Evolutionary conservation across 2,797 vertebrate genomes (phyloP).

Genomic region (Champsocephalus gunnari): DNA sequence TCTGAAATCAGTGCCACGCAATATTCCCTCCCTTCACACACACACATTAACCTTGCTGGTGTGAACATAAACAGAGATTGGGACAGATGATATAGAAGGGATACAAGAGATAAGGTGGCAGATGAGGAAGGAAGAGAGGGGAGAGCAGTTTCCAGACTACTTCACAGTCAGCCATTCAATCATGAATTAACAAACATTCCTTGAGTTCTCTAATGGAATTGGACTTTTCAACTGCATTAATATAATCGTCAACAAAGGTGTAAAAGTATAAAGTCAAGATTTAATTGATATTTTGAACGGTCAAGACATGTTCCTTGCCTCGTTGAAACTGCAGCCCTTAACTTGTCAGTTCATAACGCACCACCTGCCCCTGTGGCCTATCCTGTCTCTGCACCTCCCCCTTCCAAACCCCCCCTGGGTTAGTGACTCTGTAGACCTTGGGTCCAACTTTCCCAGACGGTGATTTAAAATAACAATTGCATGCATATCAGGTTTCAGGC

Average conservation of each 20-base stretch:
- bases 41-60: conserved; percentile 79
- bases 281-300: conserved; percentile 3
- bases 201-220: conserved; percentile 7
- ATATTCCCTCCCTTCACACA: conserved; percentile 63
- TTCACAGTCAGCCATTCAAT: conserved; percentile 28
- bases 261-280: neutral
- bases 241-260: neutral
- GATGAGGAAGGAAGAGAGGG: conserved; percentile 4
- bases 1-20: conserved; percentile 65
- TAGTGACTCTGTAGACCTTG: conserved; percentile 76
- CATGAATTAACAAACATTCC: conserved; percentile 8
- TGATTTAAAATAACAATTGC: conserved; percentile 89
- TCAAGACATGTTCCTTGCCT: conserved; percentile 33
- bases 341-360: conserved; percentile 53
- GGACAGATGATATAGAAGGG: conserved; percentile 44
- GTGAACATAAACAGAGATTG: conserved; percentile 61
- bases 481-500: conserved; percentile 83
- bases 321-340: conserved; percentile 40
- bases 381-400: conserved; percentile 40
- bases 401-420: conserved; percentile 49
- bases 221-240: neutral
- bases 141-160: conserved; percentile 7
- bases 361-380: conserved; percentile 65
- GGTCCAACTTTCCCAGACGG: conserved; percentile 82
- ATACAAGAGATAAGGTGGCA: conserved; percentile 33